phyloP scores from a whole-genome alignment of 1,140 invertebrate species.

The Gryon sp. region DNA sequence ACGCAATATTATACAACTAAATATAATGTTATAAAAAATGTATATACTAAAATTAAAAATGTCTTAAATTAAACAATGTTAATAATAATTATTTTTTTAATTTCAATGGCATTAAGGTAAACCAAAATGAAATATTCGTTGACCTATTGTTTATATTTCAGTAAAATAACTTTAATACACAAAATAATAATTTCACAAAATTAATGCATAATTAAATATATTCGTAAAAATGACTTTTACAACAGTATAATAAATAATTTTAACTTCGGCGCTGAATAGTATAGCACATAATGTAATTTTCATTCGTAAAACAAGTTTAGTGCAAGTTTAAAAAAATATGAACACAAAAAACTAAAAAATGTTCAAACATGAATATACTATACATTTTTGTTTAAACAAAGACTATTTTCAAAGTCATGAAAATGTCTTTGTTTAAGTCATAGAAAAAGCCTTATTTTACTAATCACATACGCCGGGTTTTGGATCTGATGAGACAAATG shows the following conservation, averaged over 20 bases:
- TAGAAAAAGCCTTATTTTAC: conserved; percentile 32
- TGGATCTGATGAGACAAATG: background rate
- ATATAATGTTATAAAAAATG: no score
- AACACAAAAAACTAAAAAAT: conserved; percentile 29
- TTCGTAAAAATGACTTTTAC: conserved; percentile 51
- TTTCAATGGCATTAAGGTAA: no score
- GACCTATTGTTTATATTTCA: conserved; percentile 50
- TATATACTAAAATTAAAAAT: no score
- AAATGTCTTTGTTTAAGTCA: no score
- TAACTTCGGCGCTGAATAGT: conserved; percentile 31
- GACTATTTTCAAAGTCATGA: no score
- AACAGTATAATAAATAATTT: conserved; percentile 52
- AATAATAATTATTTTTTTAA: no score
- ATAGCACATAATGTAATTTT: conserved; percentile 14
- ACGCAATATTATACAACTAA: no score
- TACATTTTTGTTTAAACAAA: no score
- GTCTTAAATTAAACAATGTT: no score
- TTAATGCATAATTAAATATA: conserved; percentile 42
- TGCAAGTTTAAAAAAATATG: conserved; percentile 26
- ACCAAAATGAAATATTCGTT: no score
- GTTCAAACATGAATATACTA: conserved; percentile 46
- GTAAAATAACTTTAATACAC: conserved; percentile 51
- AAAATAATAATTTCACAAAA: conserved; percentile 52
- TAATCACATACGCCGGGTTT: background rate
- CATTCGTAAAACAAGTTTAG: no score